These are phyloP conservation scores for Didymodactylos carnosus DNA, from an alignment of 2,888 invertebrate species.

Conservation along the genomic window DNA sequence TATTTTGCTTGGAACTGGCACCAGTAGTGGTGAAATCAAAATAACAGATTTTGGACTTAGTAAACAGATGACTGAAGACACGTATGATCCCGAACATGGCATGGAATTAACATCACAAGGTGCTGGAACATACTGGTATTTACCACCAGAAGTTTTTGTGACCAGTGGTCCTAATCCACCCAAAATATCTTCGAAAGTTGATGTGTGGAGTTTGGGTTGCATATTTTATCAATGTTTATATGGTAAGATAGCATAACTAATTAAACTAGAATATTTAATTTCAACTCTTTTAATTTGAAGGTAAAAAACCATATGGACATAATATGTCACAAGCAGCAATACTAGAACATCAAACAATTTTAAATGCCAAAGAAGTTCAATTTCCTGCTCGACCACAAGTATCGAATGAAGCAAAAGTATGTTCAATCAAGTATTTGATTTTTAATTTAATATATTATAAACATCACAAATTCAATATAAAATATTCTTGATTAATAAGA, in stretches of 20 bases:
- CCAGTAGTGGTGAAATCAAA: conserved; percentile 95
- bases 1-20: conserved; percentile 84
- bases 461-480: too few relatives aligned
- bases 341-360: conserved; percentile 93
- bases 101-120: conserved; percentile 99
- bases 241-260: conserved; percentile 71
- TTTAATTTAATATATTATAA: too few relatives aligned
- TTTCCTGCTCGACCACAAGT: conserved; percentile 96
- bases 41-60: conserved; percentile 97
- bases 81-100: conserved; percentile 80
- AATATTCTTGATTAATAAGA: background rate
- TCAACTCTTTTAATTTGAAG: too few relatives aligned
- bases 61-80: conserved; percentile 98
- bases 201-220: conserved; percentile 99
- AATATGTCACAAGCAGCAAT: conserved; percentile 99
- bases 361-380: conserved; percentile 96
- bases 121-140: conserved; percentile 98
- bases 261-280: too few relatives aligned
- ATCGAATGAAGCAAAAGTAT: conserved; percentile 90
- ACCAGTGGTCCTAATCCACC: conserved; percentile 98
- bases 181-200: conserved; percentile 99
- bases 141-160: conserved; percentile 98
- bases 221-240: conserved; percentile 99
- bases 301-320: conserved; percentile 51
- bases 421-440: background rate